Conservation (phyloP, 2,888 invertebrate species). For the Nasonovia ribisnigri region DNA sequence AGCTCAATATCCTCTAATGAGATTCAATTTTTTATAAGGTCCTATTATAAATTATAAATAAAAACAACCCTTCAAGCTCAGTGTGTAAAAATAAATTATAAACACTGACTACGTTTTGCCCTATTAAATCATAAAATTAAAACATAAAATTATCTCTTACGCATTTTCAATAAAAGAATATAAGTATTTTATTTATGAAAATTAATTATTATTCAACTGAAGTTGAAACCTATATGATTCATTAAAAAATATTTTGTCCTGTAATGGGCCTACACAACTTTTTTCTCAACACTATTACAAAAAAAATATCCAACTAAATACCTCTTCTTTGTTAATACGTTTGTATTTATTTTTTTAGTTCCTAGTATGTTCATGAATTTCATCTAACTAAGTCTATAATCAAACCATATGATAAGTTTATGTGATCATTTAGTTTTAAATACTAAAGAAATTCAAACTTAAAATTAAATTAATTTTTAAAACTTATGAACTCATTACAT, state of each 20-base stretch:
- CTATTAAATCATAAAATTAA: conserved; percentile 14
- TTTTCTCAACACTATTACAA: neutral
- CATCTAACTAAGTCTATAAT: neutral
- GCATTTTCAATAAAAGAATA: conserved; percentile 9
- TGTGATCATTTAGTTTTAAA: neutral
- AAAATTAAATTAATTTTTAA: neutral
- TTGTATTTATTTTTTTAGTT: neutral
- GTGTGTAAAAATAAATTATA: conserved; percentile 30
- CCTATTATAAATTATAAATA: conserved; percentile 32
- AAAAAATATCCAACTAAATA: neutral
- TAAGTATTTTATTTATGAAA: neutral
- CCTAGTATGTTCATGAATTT: neutral
- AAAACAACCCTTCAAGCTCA: conserved; percentile 35
- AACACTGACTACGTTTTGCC: neutral
- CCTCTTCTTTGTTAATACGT: neutral
- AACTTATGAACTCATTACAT: neutral
- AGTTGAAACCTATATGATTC: neutral
- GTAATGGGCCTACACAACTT: neutral
- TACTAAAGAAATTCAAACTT: neutral
- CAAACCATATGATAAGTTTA: neutral
- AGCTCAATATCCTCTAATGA: neutral
- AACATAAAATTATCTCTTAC: conserved; percentile 27
- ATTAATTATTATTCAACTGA: neutral
- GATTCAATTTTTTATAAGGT: conserved; percentile 16
- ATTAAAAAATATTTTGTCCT: neutral